Evolutionary conservation across 2,797 vertebrate species (phyloP), one percentile per base, ranked within the genome.

Genomic region (Heteromormyrus szaboi): DNA sequence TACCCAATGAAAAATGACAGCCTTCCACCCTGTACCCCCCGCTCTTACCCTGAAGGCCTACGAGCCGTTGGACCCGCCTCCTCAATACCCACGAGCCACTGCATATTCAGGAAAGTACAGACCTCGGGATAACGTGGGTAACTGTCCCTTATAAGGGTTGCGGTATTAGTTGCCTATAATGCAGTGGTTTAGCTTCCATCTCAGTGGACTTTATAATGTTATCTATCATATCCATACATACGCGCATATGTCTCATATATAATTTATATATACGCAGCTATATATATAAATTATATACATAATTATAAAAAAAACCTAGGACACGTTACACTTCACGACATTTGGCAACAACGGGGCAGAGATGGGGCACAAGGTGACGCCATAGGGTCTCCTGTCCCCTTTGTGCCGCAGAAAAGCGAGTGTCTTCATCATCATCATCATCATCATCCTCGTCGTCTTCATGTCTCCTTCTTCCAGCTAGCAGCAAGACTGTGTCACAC

Each of bases 321-420:
- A 91, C 87, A 93, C 90, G 89, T 88, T 92, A 93, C 89, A 90
- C 85, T 91, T 89, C 84, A 92, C 90, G 85, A 93, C 90, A 91
- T 95, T 95, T 96, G 93, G 93, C 94, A 95, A 94, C 95, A 92
- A 90, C 90, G 89, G 91, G 87, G 91, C 86, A 89, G 88, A 81
- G 76, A 84, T 53, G 89, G 90, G 90, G 91, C 25, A 79, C 29
- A 79, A 84, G 68, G 88, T 90, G 89, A 87, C 85, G 51, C 46
- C 22, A 83, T 88, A 56, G 46, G 87, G 88, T 84, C 46, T 87
- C 56, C 88, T 92, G 90, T 90, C 87, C 87, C 88, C 89, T 91
- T 62, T 90, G 91, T 93, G 91, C 93, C 92, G 92, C 92, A 93
- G 92, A 93, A 91, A 91, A 90, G 87, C 90, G 87, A 91, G 83